A percentile compares a stretch with the other conserved stretches of the same genome.
These are phyloP conservation scores for Cossypha caffra DNA, from an alignment of 2,797 vertebrate genomes.

Conservation along the genomic window DNA sequence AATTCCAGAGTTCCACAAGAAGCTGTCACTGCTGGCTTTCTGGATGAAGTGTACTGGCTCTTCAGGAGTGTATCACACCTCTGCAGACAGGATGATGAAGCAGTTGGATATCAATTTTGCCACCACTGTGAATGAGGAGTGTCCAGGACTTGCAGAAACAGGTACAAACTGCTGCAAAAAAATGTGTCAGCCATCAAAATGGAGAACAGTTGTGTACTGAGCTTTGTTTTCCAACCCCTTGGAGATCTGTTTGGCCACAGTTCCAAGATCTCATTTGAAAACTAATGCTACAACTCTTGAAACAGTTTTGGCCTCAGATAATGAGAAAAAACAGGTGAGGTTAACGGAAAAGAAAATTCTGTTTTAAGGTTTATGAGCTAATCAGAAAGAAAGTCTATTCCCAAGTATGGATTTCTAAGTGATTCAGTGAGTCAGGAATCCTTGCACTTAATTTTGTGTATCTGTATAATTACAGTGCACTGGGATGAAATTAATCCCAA, in stretches of 20 bases:
- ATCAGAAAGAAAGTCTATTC: not conserved
- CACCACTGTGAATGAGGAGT: conserved; percentile 80
- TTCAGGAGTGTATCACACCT: conserved; percentile 87
- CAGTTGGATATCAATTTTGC: conserved; percentile 86
- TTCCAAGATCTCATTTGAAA: not conserved
- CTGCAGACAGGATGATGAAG: conserved; percentile 85
- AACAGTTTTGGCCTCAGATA: not conserved
- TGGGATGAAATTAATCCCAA: not conserved
- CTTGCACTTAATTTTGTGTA: not conserved
- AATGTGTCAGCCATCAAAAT: not conserved
- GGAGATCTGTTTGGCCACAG: not conserved
- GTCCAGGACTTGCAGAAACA: conserved; percentile 81
- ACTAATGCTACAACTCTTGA: not conserved
- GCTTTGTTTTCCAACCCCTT: not conserved
- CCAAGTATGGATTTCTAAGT: not conserved
- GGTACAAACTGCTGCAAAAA: conserved; percentile 70
- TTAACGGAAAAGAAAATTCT: not conserved
- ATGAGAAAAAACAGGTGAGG: not conserved
- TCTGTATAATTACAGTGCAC: not conserved
- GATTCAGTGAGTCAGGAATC: not conserved
- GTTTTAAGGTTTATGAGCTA: not conserved
- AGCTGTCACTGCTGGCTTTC: conserved; percentile 85
- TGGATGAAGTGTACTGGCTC: conserved; percentile 92
- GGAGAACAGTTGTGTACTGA: not conserved
- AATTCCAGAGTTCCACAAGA: conserved; percentile 86